Conservation (phyloP, 2,113 vertebrate species). For the Calidris pygmaea region DNA sequence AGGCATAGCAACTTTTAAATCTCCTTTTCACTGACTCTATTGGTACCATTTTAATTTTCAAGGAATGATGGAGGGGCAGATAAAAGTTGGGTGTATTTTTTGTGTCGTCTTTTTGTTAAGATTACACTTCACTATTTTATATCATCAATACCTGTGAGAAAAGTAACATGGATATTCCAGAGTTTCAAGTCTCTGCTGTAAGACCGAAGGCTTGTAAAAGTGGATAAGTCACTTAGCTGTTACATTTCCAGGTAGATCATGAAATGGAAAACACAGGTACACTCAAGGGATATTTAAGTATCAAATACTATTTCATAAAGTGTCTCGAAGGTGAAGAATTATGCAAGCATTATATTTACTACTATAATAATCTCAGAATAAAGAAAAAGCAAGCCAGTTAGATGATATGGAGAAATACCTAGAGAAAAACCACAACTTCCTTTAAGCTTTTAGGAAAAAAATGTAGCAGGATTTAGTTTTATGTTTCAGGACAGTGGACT, state of each 20-base stretch:
- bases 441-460: not conserved
- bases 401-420: not conserved
- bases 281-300: not conserved
- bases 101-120: not conserved
- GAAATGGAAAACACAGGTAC: not conserved
- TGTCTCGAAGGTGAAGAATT: not conserved
- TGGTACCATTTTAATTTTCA: not conserved
- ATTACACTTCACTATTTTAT: not conserved
- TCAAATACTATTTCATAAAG: not conserved
- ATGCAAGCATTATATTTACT: not conserved
- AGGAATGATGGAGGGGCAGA: not conserved
- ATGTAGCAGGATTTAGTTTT: not conserved
- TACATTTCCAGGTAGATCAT: not conserved
- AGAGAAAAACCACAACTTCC: not conserved
- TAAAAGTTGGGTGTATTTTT: not conserved
- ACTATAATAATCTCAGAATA: not conserved
- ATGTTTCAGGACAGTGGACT: not conserved
- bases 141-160: not conserved
- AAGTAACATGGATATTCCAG: not conserved
- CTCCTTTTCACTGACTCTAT: not conserved
- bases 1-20: not conserved
- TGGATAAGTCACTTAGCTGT: not conserved
- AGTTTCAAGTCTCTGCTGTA: not conserved
- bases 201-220: not conserved
- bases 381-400: not conserved